phyloP scores from a whole-genome alignment of 1,140 invertebrate species.

The Stenopsyche tienmushanensis region DNA sequence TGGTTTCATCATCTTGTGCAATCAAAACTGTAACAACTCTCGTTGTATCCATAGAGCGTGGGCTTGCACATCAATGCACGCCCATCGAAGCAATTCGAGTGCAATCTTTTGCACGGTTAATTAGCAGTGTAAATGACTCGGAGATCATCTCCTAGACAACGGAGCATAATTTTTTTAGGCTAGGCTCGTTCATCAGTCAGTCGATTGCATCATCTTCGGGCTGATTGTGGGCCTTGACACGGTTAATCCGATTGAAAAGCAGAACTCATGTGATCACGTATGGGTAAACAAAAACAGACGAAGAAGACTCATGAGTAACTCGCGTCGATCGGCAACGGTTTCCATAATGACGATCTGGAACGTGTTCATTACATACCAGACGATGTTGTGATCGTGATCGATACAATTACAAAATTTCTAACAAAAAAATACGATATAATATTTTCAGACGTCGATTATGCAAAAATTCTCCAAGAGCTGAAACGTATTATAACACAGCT shows the following conservation, averaged over 20 bases:
- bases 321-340: not conserved
- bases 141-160: not conserved
- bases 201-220: constrained; percentile 14
- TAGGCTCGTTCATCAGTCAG: constrained; percentile 7
- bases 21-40: too few relatives aligned
- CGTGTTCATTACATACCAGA: not conserved
- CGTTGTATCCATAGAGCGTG: too few relatives aligned
- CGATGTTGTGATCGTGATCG: constrained; percentile 12
- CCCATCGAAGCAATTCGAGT: too few relatives aligned
- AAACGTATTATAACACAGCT: too few relatives aligned
- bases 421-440: too few relatives aligned
- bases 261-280: constrained; percentile 22
- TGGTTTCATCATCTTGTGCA: too few relatives aligned
- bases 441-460: too few relatives aligned
- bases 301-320: not conserved
- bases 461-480: too few relatives aligned
- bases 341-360: not conserved
- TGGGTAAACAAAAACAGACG: constrained; percentile 26
- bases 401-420: constrained; percentile 20
- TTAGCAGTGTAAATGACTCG: too few relatives aligned
- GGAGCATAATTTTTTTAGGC: not conserved
- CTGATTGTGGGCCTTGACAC: constrained; percentile 21
- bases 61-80: too few relatives aligned
- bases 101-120: too few relatives aligned
- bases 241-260: constrained; percentile 29